Conservation (phyloP, 2,797 vertebrate species). For the Epinephelus coioides region DNA sequence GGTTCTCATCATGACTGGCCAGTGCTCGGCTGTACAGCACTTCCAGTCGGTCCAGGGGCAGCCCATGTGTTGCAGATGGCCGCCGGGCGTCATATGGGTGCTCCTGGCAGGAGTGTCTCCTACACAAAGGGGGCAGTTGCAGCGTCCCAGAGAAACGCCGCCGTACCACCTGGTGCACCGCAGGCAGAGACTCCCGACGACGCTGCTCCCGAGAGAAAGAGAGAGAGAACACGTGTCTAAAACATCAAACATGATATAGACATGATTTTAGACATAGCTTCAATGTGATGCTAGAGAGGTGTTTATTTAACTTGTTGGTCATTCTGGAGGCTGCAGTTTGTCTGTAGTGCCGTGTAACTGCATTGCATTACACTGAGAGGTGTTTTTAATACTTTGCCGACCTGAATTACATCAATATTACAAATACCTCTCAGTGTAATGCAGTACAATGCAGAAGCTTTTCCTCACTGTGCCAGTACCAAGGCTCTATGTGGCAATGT, state of each 20-base stretch:
- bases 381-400: not conserved
- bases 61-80: not conserved
- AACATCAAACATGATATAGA: not conserved
- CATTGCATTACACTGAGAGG: not conserved
- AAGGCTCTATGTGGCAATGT: not conserved
- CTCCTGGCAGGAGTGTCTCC: constrained; percentile 82
- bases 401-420: not conserved
- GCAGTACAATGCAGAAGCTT: not conserved
- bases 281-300: not conserved
- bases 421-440: not conserved
- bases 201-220: constrained; percentile 64
- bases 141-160: constrained; percentile 88
- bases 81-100: constrained; percentile 36
- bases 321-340: not conserved
- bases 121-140: constrained; percentile 84
- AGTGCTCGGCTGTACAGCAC: constrained; percentile 80
- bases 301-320: not conserved
- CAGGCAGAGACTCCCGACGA: constrained; percentile 70
- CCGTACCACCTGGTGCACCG: constrained; percentile 73
- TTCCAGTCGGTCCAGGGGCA: constrained; percentile 80
- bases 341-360: not conserved
- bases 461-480: not conserved
- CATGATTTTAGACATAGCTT: too few species aligned
- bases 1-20: constrained; percentile 75
- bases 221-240: not conserved